Conservation (phyloP, 1,140 invertebrate species). For the Scaptomyza hsui region DNA sequence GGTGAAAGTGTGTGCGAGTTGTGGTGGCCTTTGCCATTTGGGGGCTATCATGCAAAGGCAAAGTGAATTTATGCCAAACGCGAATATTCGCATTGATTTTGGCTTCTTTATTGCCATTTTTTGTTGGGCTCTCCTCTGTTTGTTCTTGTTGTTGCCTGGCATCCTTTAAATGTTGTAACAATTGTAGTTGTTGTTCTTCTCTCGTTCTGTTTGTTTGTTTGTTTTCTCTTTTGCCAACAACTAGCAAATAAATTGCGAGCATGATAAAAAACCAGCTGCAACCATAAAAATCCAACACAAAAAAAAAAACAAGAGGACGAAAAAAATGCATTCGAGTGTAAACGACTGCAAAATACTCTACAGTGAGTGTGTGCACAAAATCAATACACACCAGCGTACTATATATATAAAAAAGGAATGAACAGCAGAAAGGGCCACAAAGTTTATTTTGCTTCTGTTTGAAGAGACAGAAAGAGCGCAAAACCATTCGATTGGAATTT, state of each 20-base stretch:
- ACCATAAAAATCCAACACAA: background rate
- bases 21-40: background rate
- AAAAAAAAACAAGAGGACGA: background rate
- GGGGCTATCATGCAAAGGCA: slow-evolving; percentile 23
- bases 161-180: slow-evolving; percentile 63
- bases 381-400: background rate
- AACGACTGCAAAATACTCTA: background rate
- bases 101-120: slow-evolving; percentile 70
- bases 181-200: slow-evolving; percentile 23
- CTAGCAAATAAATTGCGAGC: slow-evolving; percentile 67
- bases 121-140: background rate
- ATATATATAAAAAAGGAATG: background rate
- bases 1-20: background rate
- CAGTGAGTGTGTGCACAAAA: background rate
- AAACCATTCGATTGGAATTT: slow-evolving; percentile 47
- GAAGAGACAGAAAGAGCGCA: background rate
- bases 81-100: slow-evolving; percentile 79
- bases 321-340: slow-evolving; percentile 2
- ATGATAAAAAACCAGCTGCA: slow-evolving; percentile 33
- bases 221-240: slow-evolving; percentile 24
- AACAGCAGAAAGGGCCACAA: slow-evolving; percentile 15
- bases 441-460: slow-evolving; percentile 38
- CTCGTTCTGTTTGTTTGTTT: slow-evolving; percentile 34
- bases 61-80: slow-evolving; percentile 76
- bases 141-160: slow-evolving; percentile 48